Conservation (phyloP, 1,140 invertebrate genomes). For the Atta colombica region DNA sequence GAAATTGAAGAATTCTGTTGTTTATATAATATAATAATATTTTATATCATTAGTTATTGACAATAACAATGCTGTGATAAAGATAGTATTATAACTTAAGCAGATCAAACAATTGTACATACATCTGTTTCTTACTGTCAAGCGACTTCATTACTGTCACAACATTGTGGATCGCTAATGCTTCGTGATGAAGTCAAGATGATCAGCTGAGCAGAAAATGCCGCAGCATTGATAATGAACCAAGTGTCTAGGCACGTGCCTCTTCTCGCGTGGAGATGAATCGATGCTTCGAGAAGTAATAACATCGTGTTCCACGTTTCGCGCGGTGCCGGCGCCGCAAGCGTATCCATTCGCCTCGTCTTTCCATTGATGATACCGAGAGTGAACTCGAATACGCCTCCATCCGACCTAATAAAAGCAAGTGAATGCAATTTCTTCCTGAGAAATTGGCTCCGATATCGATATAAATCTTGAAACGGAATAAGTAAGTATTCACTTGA, state of each 20-base stretch:
- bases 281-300: conserved; percentile 58
- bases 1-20: neutral
- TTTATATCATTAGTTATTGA: neutral
- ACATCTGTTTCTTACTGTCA: neutral
- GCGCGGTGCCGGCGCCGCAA: conserved; percentile 52
- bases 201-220: conserved; percentile 49
- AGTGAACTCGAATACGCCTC: conserved; percentile 73
- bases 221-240: conserved; percentile 52
- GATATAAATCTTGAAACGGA: conserved; percentile 9
- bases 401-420: conserved; percentile 74
- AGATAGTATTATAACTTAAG: neutral
- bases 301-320: conserved; percentile 18
- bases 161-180: neutral
- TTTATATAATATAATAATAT: neutral
- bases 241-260: conserved; percentile 45
- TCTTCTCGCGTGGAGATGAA: conserved; percentile 48
- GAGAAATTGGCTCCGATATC: conserved; percentile 61
- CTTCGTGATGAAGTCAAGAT: neutral
- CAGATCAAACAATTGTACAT: neutral
- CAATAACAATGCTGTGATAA: neutral
- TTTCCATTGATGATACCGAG: conserved; percentile 79
- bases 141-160: neutral
- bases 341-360: conserved; percentile 77
- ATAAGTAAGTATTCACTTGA: neutral
- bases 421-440: conserved; percentile 67